A percentile compares a stretch with the other conserved stretches of the same genome.
Conservation (phyloP, 2,888 invertebrate genomes). For the Bombyx huttoni region DNA sequence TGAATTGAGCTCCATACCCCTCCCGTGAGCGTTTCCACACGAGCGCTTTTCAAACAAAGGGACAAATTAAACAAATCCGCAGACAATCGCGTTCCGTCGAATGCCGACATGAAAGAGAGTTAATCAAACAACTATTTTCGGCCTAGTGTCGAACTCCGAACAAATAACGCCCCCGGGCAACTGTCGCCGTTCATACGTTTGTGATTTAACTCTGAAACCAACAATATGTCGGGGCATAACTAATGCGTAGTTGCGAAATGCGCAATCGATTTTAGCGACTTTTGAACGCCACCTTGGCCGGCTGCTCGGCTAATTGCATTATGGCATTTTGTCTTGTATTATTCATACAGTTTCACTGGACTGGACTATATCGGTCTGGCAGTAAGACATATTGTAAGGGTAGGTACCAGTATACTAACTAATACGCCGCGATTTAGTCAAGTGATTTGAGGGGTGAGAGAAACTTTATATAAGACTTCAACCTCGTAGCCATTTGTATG, state of each 20-base stretch:
- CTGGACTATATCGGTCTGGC: not conserved
- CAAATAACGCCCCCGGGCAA: conserved; percentile 54
- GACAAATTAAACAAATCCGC: conserved; percentile 68
- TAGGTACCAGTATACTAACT: too few species aligned
- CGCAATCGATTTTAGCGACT: conserved; percentile 43
- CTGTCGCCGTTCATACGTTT: conserved; percentile 52
- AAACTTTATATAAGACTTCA: too few species aligned
- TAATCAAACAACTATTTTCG: conserved; percentile 66
- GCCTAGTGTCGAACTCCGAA: conserved; percentile 17
- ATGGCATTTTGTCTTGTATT: not conserved
- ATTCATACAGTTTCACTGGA: not conserved
- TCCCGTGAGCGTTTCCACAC: conserved; percentile 57
- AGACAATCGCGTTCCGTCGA: conserved; percentile 55
- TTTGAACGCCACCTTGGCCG: conserved; percentile 42
- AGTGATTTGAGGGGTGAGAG: too few species aligned
- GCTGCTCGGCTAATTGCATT: conserved; percentile 21
- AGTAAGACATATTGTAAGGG: too few species aligned
- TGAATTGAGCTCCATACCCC: conserved; percentile 27
- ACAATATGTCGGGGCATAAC: conserved; percentile 26
- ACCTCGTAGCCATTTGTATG: too few species aligned
- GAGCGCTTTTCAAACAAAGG: conserved; percentile 64
- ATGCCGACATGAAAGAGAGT: conserved; percentile 65
- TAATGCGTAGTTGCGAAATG: conserved; percentile 46
- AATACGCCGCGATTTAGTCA: too few species aligned
- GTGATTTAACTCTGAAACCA: conserved; percentile 49